Evolutionary conservation across 2,113 vertebrate species (phyloP), one percentile per base, ranked within the genome.

Genomic region (Chrysemys picta): DNA sequence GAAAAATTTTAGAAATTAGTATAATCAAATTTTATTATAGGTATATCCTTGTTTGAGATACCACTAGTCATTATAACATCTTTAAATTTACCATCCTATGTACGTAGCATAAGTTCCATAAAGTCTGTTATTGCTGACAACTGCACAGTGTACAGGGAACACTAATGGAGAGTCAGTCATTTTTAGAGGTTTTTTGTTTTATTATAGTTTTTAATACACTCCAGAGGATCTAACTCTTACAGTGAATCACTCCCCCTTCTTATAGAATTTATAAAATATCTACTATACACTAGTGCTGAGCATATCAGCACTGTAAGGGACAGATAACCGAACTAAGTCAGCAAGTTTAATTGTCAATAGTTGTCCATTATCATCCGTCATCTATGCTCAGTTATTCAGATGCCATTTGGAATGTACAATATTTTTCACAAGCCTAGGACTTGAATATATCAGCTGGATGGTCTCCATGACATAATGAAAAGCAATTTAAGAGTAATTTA

Each of bases 381-480:
- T 90, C 95, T 50, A 25, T 35, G 80, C 92, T 96, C 93, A 76
- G 6, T 49, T 89, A 89, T 49, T 93, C 50, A 35, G 88, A 85
- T 93, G 95, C 91, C 95, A 96, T 90, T 93, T 49, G 94, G 90
- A 94, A 97, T 89, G 93, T 92, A 97, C 83, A 96, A 91, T 93
- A 86, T 94, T 97, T 93, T 97, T 97, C 81, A 88, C 54, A 97
- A 89, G 94, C 95, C 80, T 25, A 29, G 5, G 65, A 87, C 85
- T 80, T 93, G 87, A 82, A 97, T 96, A 53, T 84, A 96, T 95
- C 95, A 93, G 17, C 65, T 98, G 97, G 96, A 98, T 86, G 84
- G 92, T 76, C 80, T 91, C 95, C 94, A 97, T 75, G 54, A 90
- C 90, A 94, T 97, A 98, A 98, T 96, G 96, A 98, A 98, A 97